Evolutionary conservation across 2,797 vertebrate species (phyloP), one percentile per base, ranked within the genome.

Genomic region (Rhyacichthys aspro): DNA sequence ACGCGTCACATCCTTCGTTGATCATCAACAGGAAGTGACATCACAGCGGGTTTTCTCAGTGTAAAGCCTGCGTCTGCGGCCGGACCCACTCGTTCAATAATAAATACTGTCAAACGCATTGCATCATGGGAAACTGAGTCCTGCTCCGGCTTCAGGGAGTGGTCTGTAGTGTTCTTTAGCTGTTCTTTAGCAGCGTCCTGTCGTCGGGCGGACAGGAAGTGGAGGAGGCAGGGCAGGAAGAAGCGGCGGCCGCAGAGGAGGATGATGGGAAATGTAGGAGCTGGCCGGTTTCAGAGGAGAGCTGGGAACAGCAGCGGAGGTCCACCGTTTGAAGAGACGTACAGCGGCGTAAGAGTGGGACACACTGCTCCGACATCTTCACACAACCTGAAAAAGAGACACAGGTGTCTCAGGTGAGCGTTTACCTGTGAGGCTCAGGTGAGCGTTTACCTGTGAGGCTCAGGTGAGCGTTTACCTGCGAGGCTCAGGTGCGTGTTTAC

Each of bases 121-220:
- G 49, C 49, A 38, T 36, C 4, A 5, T 16, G 47, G 47, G 47
- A 36, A 49, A 49, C 8, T 5, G 28, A 49, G 47, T 48, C 23
- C 5, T 5, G 44, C 2, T 28, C 23, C 23, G 23, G 23, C 23
- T 28, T 28, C 23, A 28, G 23, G 23, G 23, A 28, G 23, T 28
- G 23, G 23, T 28, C 23, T 33, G 46, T 48, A 48, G 46, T 48
- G 46, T 48, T 44, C 67, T 90, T 91, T 94, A 96, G 92, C 94
- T 95, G 93, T 94, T 95, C 86, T 95, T 95, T 34, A 95, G 92
- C 88, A 94, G 91, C 6, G 92, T 88, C 89, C 93, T 94, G 89
- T 96, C 94, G 65, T 95, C 94, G 11, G 92, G 79, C 67, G 79
- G 75, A 79, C 91, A 91, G 44, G 78, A 75, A 82, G 86, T 65